Evolutionary conservation across 2,113 vertebrate species (phyloP), one percentile per base, ranked within the genome.

Genomic region (Strix aluco): DNA sequence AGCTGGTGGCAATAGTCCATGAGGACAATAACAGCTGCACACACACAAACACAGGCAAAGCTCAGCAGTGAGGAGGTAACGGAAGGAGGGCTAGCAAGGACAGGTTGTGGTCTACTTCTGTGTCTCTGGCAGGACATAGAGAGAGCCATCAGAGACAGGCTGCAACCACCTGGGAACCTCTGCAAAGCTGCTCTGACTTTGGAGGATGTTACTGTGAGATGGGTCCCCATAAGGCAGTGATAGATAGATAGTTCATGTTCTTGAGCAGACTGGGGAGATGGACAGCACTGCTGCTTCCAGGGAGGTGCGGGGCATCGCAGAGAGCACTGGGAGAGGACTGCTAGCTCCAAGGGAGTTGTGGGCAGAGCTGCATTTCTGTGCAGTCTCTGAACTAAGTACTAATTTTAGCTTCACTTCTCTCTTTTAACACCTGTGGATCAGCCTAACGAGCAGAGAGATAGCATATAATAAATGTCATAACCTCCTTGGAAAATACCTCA

Each of bases 201-300:
- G 34, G 58, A 58, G 62, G 18, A 8, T 38, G 36, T 57, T 54
- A 12, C 27, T 49, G 58, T 62, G 59, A 81, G 66, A 61, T 14
- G 13, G 6, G 15, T 75, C 61, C 30, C 55, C 36, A 12, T 4
- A 47, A 38, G 8, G 11, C 10, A 49, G 21, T 5, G 40, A 52
- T 44, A 29, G 2, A 5, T 4, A 57, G 2, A 5, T 4, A 57
- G 47, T 16, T 81, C 0, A 0, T 9, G 4, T 36, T 22, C 25
- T 5, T 65, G 30, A 65, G 46, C 25, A 80, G 44, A 51, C 27
- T 57, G 49, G 47, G 12, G 17, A 92, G 51, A 70, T 40, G 71
- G 46, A 30, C 42, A 44, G 17, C 40, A 32, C 19, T 77, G 44
- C 73, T 92, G 27, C 66, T 73, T 61, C 78, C 74, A 85, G 54